A percentile compares a stretch with the other conserved stretches of the same genome.
Conservation (phyloP, 1,140 invertebrate species). For the Wiebesia pumilae region DNA sequence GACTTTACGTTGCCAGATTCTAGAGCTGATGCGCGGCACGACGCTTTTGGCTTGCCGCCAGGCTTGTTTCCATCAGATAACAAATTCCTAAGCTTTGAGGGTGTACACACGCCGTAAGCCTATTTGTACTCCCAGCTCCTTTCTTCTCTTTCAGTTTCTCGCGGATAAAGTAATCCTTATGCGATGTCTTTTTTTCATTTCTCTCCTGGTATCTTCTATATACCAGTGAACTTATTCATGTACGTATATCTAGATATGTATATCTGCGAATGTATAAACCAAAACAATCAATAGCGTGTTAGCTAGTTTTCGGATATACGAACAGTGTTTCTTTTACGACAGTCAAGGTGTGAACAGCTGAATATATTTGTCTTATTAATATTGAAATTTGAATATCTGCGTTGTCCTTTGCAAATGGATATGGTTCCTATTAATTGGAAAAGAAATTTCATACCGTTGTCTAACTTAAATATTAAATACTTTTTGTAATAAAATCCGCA, state of each 20-base stretch:
- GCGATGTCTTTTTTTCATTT: not conserved
- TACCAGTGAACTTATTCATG: not conserved
- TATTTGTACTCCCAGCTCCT: conserved; percentile 18
- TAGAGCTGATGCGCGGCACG: not conserved
- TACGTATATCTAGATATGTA: not conserved
- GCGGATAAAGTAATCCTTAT: conserved; percentile 22
- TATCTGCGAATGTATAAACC: not conserved
- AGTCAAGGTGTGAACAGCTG: too few relatives aligned
- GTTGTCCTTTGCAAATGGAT: too few relatives aligned
- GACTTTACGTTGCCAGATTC: conserved; percentile 35
- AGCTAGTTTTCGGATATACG: not conserved
- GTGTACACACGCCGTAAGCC: conserved; percentile 38
- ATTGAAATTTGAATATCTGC: too few relatives aligned
- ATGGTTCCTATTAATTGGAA: too few relatives aligned
- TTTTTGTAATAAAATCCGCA: too few relatives aligned
- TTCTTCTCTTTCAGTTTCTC: conserved; percentile 30
- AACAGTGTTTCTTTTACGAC: too few relatives aligned
- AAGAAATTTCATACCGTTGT: too few relatives aligned
- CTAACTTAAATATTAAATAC: too few relatives aligned
- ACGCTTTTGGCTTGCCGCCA: conserved; percentile 40
- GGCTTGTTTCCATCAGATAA: conserved; percentile 43
- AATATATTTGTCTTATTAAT: too few relatives aligned
- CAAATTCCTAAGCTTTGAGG: conserved; percentile 50
- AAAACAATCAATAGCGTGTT: conserved; percentile 14
- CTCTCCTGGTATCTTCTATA: not conserved